phyloP scores from a whole-genome alignment of 2,888 invertebrate species.

The Drosophila hamatofila region DNA sequence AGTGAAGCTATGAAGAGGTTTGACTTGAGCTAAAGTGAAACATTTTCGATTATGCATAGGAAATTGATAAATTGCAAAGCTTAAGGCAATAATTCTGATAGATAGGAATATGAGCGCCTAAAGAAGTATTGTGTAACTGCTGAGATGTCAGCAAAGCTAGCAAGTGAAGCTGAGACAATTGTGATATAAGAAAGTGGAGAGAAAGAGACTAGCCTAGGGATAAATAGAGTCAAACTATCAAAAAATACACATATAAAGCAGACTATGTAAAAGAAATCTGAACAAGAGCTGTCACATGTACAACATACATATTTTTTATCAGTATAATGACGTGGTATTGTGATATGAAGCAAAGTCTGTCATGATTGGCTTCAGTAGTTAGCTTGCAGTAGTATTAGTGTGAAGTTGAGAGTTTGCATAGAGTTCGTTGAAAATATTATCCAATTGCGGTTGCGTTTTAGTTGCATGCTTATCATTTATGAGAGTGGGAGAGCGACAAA shows the following conservation, averaged over 20 bases:
- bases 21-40: neutral
- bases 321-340: neutral
- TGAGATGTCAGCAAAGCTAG: neutral
- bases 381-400: neutral
- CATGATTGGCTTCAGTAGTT: neutral
- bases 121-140: neutral
- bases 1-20: neutral
- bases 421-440: neutral
- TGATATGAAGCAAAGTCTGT: neutral
- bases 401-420: neutral
- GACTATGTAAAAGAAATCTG: neutral
- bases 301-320: neutral
- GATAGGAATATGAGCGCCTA: neutral
- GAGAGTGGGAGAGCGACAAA: neutral
- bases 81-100: neutral
- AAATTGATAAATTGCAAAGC: neutral
- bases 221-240: neutral
- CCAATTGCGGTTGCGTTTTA: neutral
- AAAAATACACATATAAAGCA: neutral
- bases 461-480: neutral
- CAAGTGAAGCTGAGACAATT: neutral
- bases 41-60: neutral
- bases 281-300: neutral
- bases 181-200: neutral
- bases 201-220: neutral